Evolutionary conservation across 2,797 vertebrate genomes (phyloP), one percentile per base, ranked within the genome.

Genomic region (Heliangelus exortis): DNA sequence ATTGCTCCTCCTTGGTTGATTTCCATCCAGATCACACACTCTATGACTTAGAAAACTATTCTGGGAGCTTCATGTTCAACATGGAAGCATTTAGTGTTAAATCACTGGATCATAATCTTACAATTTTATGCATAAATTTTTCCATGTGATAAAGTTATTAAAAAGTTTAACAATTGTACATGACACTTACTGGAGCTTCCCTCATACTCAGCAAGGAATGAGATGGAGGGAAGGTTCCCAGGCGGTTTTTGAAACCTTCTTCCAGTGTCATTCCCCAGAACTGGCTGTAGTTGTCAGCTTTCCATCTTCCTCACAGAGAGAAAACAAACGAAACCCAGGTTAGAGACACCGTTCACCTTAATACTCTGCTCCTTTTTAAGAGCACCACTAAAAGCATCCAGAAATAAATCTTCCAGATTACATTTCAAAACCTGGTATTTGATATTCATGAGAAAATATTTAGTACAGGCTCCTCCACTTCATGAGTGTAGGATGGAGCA

Each of bases 181-280:
- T 45, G 61, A 72, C 15, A 97, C 98, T 96, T 96, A 98, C 98
- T 28, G 91, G 96, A 90, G 80, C 8, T 96, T 97, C 96, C 84
- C 39, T 97, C 97, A 98, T 98, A 82, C 92, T 97, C 92, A 98
- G 84, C 77, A 98, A 97, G 36, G 83, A 66, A 48, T 96, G 66
- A 43, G 97, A 97, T 22, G 98, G 98, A 59, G 97, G 94, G 41
- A 97, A 87, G 53, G 98, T 98, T n/a, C 98, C 98, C 61, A 98
- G 95, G 26, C 96, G 97, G 19, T 96, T 92, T 87, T 77, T 97
- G 90, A 97, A 98, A 69, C 97, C 98, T 87, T 98, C 98, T 87
- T 97, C 96, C 67, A 98, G 81, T 45, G 97, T 98, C 97, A 98
- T 97, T 83, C 97, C 98, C 97, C 98, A 98, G 90, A 98, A 98